These are phyloP conservation scores for Apodemia zela DNA, from an alignment of 2,888 invertebrate genomes.

Conservation along the genomic window DNA sequence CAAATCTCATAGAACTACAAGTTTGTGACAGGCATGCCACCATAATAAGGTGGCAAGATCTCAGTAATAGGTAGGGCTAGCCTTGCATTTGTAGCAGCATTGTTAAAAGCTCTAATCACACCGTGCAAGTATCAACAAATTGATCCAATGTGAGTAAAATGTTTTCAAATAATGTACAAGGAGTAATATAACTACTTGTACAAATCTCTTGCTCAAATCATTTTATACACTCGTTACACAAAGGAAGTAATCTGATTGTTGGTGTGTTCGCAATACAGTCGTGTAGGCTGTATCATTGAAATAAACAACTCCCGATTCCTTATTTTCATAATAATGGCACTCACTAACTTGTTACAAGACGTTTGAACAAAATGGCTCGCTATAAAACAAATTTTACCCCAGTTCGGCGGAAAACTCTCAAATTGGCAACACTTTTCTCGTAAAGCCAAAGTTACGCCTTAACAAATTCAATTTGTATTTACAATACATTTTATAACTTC, in stretches of 20 bases:
- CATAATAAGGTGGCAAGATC: too few species aligned
- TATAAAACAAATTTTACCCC: constrained; percentile 3
- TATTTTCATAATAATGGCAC: background rate
- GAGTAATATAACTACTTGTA: too few species aligned
- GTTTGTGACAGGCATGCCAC: too few species aligned
- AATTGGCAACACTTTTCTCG: constrained; percentile 14
- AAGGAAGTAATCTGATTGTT: background rate
- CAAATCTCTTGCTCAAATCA: too few species aligned
- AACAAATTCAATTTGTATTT: constrained; percentile 12
- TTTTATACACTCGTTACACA: background rate
- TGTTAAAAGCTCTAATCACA: too few species aligned
- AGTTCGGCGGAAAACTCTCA: constrained; percentile 2
- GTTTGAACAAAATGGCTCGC: constrained; percentile 9
- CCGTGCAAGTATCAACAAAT: background rate
- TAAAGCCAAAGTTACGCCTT: background rate
- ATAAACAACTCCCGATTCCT: background rate
- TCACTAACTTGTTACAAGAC: background rate
- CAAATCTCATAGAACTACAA: too few species aligned
- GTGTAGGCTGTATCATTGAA: too few species aligned
- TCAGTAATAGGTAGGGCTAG: too few species aligned
- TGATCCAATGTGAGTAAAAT: background rate
- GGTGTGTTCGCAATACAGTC: background rate
- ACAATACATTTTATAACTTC: constrained; percentile 7
- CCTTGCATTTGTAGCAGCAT: too few species aligned
- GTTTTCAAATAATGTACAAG: background rate